Evolutionary conservation across 2,888 invertebrate genomes (phyloP).

Genomic region (Thalpophila matura): DNA sequence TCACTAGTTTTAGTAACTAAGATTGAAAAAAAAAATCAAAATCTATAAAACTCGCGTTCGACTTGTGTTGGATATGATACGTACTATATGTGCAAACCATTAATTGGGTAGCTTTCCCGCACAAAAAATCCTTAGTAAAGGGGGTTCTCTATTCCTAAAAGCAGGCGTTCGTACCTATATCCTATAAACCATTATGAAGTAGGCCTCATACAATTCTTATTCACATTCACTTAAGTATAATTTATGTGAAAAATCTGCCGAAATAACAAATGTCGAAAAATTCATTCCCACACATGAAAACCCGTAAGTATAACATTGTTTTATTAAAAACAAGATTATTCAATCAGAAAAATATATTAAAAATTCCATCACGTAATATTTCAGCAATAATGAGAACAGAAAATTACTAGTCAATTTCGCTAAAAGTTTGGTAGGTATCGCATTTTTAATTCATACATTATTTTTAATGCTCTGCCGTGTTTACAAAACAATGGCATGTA

Average conservation of each 20-base stretch:
- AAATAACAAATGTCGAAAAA: no score
- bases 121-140: no score
- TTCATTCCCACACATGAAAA: neutral
- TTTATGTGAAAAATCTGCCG: no score
- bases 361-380: constrained; percentile 41
- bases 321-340: constrained; percentile 7
- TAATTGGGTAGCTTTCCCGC: no score
- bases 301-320: neutral
- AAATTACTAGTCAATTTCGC: constrained; percentile 36
- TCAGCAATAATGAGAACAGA: constrained; percentile 16
- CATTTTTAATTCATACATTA: constrained; percentile 37
- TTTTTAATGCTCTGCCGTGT: constrained; percentile 27
- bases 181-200: no score
- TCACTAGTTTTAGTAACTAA: constrained; percentile 4
- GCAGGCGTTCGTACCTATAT: no score
- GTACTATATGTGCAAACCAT: no score
- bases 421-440: constrained; percentile 13
- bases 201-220: no score
- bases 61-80: no score
- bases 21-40: neutral
- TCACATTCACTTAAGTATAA: no score
- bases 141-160: no score
- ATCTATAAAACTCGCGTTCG: neutral
- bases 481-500: constrained; percentile 34
- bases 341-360: constrained; percentile 20